Conservation (phyloP, 2,797 vertebrate genomes). For the Dendrocincla fuliginosa region DNA sequence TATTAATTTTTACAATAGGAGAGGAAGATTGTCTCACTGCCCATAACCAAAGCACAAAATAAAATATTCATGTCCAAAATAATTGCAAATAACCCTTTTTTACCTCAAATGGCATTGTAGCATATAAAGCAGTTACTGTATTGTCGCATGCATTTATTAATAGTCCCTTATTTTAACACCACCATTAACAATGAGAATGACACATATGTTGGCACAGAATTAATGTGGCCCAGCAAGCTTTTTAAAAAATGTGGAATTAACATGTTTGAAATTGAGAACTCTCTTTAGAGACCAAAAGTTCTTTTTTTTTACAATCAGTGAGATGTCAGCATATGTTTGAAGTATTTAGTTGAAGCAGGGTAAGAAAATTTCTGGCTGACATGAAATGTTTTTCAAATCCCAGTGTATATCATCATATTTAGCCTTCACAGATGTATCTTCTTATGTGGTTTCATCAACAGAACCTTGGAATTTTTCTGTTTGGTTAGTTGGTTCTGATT, state of each 20-base stretch:
- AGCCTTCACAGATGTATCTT: background rate
- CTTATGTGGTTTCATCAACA: background rate
- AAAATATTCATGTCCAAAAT: background rate
- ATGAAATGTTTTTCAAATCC: background rate
- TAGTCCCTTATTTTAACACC: background rate
- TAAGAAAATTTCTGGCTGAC: background rate
- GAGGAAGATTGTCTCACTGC: background rate
- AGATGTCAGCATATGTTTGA: background rate
- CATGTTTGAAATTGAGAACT: background rate
- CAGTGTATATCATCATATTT: background rate
- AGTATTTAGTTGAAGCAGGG: background rate
- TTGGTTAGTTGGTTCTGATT: fast-evolving
- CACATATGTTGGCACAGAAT: background rate
- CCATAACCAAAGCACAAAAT: background rate
- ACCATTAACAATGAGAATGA: background rate
- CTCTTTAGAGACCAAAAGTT: background rate
- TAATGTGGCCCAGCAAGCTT: background rate
- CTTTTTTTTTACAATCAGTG: background rate
- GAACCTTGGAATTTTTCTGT: fast-evolving
- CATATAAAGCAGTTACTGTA: background rate
- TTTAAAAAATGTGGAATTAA: background rate
- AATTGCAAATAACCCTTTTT: background rate
- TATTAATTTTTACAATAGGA: background rate
- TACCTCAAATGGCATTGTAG: background rate
- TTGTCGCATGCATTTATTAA: background rate